These are phyloP conservation scores for Etheostoma perlongum DNA, from an alignment of 2,797 vertebrate genomes.

Conservation along the genomic window DNA sequence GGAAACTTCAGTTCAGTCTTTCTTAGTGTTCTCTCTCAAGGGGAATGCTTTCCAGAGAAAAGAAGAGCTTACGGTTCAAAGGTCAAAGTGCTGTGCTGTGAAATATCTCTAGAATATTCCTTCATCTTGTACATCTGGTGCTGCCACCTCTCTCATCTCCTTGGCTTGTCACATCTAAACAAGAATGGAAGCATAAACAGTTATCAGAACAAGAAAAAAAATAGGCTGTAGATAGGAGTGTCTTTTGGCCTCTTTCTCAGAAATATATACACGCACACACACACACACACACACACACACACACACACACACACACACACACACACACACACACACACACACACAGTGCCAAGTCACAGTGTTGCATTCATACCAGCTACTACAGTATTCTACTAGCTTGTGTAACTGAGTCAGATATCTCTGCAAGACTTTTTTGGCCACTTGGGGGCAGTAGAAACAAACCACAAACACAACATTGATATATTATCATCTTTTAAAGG, in stretches of 20 bases:
- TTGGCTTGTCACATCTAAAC: slow-evolving; percentile 96
- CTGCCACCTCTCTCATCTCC: slow-evolving; percentile 90
- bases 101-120: slow-evolving; percentile 88
- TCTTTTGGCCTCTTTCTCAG: not conserved
- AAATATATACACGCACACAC: not conserved
- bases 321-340: not conserved
- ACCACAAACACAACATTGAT: not conserved
- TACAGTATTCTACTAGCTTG: not conserved
- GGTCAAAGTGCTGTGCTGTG: slow-evolving; percentile 97
- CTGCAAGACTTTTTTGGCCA: not conserved
- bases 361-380: not conserved
- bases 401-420: not conserved
- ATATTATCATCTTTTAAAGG: not conserved
- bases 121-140: slow-evolving; percentile 89
- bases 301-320: not conserved
- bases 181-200: slow-evolving; percentile 13
- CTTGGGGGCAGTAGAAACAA: not conserved
- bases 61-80: slow-evolving; percentile 84
- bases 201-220: slow-evolving; percentile 13
- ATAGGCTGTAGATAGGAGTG: not conserved
- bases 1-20: slow-evolving; percentile 73
- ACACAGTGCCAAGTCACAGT: not conserved
- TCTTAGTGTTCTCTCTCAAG: slow-evolving; percentile 75
- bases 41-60: slow-evolving; percentile 92
- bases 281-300: not conserved